Percentiles rank a stretch among this genome's conserved stretches.
Conservation (phyloP, 2,797 vertebrate species). For the Esox masquinongy region DNA sequence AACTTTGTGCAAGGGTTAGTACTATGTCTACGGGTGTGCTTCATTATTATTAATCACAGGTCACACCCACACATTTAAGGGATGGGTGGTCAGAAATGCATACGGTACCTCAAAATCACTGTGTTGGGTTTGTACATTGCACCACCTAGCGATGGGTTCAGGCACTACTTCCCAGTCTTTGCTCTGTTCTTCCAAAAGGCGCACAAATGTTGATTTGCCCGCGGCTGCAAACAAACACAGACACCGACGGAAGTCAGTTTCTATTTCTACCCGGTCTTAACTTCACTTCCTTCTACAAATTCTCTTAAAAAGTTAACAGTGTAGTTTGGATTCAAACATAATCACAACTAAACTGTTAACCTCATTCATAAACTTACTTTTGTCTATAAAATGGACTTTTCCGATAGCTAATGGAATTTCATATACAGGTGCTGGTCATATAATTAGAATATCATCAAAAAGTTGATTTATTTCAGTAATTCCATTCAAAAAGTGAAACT, state of each 20-base stretch:
- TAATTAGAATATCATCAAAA: too few relatives aligned
- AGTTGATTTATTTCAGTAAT: too few relatives aligned
- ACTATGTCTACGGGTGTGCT: neutral
- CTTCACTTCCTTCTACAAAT: too few relatives aligned
- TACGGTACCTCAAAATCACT: slow-evolving; percentile 82
- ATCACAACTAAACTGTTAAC: too few relatives aligned
- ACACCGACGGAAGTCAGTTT: neutral
- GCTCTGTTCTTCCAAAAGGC: slow-evolving; percentile 78
- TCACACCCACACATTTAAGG: neutral
- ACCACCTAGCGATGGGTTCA: slow-evolving; percentile 93
- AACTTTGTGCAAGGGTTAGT: neutral
- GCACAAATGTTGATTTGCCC: slow-evolving; percentile 91
- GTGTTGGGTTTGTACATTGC: slow-evolving; percentile 83
- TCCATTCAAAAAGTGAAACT: too few relatives aligned
- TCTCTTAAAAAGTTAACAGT: too few relatives aligned
- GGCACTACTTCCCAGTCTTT: slow-evolving; percentile 91
- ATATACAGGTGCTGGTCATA: too few relatives aligned
- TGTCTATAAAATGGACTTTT: too few relatives aligned
- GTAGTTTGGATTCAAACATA: too few relatives aligned
- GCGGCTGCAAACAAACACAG: slow-evolving; percentile 73
- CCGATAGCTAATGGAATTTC: too few relatives aligned
- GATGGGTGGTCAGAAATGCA: neutral
- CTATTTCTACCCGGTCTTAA: neutral
- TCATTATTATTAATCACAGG: neutral
- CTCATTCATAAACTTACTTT: too few relatives aligned